Percentiles rank a stretch among this genome's conserved stretches.
phyloP scores from a whole-genome alignment of 2,888 invertebrate genomes.

The Matsumyia berberina region DNA sequence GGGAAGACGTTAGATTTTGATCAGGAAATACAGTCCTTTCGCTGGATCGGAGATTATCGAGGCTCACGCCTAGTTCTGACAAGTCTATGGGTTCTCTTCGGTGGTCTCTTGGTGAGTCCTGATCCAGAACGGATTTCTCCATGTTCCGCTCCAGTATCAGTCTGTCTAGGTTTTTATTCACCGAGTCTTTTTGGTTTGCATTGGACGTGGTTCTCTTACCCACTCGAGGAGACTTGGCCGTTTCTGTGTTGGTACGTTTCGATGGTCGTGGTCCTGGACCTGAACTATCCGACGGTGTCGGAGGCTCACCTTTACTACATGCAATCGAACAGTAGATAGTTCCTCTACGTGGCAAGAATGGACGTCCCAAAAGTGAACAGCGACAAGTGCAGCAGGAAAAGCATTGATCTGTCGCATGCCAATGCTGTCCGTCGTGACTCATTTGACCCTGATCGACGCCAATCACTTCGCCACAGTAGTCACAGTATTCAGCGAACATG shows the following conservation, averaged over 20 bases:
- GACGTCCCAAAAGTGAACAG: constrained; percentile 90
- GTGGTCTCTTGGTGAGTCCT: constrained; percentile 85
- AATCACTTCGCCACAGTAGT: constrained; percentile 97
- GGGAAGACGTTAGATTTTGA: constrained; percentile 85
- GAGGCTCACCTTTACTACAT: constrained; percentile 95
- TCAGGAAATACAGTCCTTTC: constrained; percentile 84
- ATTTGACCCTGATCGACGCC: constrained; percentile 99
- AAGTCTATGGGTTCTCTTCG: constrained; percentile 87
- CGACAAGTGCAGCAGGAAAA: constrained; percentile 96
- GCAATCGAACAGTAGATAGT: constrained; percentile 97
- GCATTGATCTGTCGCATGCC: constrained; percentile 97
- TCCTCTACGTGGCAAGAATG: constrained; percentile 95
- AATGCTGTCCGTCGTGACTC: constrained; percentile 98
- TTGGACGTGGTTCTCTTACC: constrained; percentile 79
- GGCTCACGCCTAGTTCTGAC: constrained; percentile 85
- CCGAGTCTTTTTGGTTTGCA: constrained; percentile 85
- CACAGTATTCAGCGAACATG: constrained; percentile 98
- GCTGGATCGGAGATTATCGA: constrained; percentile 86
- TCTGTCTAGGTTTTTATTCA: constrained; percentile 85
- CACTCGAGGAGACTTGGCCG: constrained; percentile 85
- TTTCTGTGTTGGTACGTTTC: constrained; percentile 84
- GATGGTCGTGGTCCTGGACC: constrained; percentile 87
- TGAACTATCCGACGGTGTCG: constrained; percentile 93
- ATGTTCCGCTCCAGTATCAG: constrained; percentile 80
- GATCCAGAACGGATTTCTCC: constrained; percentile 80